These are phyloP conservation scores for Pempheris klunzingeri DNA, from an alignment of 2,797 vertebrate genomes.

Conservation along the genomic window DNA sequence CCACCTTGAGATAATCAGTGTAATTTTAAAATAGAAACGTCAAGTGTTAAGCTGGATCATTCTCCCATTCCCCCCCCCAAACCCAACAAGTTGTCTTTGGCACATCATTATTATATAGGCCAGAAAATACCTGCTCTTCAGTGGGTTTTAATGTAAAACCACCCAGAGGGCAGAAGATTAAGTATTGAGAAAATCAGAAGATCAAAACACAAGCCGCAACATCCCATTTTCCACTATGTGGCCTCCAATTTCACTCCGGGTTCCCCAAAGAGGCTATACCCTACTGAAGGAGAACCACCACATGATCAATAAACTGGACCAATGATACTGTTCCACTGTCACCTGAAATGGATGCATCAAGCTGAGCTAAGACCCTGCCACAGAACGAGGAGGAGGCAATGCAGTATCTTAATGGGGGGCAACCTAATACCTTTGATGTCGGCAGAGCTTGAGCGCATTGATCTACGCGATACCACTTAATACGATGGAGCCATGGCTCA, in stretches of 20 bases:
- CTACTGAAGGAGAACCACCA: slow-evolving; percentile 48
- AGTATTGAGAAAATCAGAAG: slow-evolving; percentile 37
- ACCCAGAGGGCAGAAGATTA: slow-evolving; percentile 29
- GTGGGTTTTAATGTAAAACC: slow-evolving; percentile 22
- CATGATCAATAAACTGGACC: slow-evolving; percentile 65
- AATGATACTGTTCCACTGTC: slow-evolving; percentile 54
- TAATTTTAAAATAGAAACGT: background rate
- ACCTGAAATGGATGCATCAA: slow-evolving; percentile 52
- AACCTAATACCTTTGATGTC: slow-evolving; percentile 65
- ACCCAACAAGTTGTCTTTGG: background rate
- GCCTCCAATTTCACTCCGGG: slow-evolving; percentile 50
- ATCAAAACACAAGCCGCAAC: slow-evolving; percentile 47
- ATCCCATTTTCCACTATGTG: slow-evolving; percentile 23
- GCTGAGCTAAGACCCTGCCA: slow-evolving; percentile 27
- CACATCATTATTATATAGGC: background rate
- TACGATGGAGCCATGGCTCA: slow-evolving; percentile 33
- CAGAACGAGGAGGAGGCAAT: slow-evolving; percentile 44
- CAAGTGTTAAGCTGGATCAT: background rate
- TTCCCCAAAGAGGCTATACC: slow-evolving; percentile 50
- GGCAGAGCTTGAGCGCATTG: slow-evolving; percentile 45
- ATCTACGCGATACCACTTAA: slow-evolving; percentile 50
- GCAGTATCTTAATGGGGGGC: slow-evolving; percentile 47
- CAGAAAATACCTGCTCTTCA: slow-evolving; percentile 5
- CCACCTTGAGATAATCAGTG: background rate
- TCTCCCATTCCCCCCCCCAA: background rate